Conservation (phyloP, 2,113 vertebrate species). For the Neolamprologus brichardi region DNA sequence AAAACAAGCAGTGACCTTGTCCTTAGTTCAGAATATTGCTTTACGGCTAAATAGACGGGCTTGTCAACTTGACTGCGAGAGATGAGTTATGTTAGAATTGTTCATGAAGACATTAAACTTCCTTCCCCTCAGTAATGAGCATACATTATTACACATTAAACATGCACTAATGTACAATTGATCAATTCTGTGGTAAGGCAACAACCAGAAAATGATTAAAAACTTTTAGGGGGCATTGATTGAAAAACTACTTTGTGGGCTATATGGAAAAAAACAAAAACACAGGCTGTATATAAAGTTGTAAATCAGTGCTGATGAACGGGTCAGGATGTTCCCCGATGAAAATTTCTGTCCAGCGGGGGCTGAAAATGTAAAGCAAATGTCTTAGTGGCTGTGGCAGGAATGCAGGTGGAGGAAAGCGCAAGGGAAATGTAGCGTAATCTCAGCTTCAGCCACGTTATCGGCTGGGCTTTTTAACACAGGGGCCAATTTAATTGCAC, state of each 20-base stretch:
- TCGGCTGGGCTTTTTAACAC: conserved; percentile 69
- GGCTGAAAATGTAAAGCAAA: conserved; percentile 34
- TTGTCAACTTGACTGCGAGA: conserved; percentile 23
- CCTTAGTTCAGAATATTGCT: background rate
- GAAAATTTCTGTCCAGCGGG: conserved; percentile 20
- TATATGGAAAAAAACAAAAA: conserved; percentile 29
- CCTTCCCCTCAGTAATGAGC: conserved; percentile 50
- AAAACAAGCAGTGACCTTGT: conserved; percentile 34
- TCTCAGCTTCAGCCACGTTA: conserved; percentile 59
- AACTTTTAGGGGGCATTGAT: conserved; percentile 64
- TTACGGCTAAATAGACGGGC: conserved; percentile 1
- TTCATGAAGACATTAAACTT: conserved; percentile 49
- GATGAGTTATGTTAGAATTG: conserved; percentile 46
- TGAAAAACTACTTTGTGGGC: conserved; percentile 55
- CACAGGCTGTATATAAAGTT: conserved; percentile 19
- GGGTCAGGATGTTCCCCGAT: conserved; percentile 17
- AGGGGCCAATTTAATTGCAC: conserved; percentile 80
- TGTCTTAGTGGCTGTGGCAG: conserved; percentile 43
- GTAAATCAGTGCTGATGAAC: conserved; percentile 26
- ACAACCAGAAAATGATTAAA: conserved; percentile 57
- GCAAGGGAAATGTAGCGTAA: conserved; percentile 64
- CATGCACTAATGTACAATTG: conserved; percentile 63
- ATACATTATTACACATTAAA: conserved; percentile 68
- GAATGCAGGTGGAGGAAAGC: conserved; percentile 49
- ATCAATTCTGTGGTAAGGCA: conserved; percentile 60